Conservation (phyloP, 2,797 vertebrate genomes). For the Microctenopoma steveboyesi region DNA sequence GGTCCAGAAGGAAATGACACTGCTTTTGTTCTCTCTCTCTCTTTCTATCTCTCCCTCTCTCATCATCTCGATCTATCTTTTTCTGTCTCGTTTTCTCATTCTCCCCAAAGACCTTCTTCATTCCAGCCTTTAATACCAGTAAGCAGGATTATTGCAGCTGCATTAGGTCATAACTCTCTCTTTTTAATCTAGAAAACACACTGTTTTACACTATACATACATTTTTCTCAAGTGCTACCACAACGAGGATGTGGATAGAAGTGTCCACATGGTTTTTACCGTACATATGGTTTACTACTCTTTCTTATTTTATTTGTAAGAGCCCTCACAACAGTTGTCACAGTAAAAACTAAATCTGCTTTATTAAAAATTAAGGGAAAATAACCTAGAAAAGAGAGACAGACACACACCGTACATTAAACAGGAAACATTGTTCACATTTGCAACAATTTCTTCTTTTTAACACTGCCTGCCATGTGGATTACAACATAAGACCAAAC, state of each 20-base stretch:
- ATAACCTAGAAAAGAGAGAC: background rate
- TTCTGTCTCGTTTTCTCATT: conserved; percentile 7
- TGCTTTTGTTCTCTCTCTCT: conserved; percentile 34
- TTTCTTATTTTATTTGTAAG: background rate
- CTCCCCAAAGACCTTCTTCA: conserved; percentile 27
- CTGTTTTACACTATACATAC: conserved; percentile 5
- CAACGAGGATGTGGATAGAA: background rate
- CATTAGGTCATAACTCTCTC: conserved; percentile 62
- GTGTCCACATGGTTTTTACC: background rate
- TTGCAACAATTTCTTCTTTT: background rate
- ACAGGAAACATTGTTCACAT: background rate
- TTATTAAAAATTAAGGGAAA: background rate
- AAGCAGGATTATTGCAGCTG: conserved; percentile 72
- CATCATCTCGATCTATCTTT: conserved; percentile 7
- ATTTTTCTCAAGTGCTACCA: conserved; percentile 5
- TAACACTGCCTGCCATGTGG: no score
- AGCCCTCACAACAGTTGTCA: background rate
- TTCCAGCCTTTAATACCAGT: conserved; percentile 66
- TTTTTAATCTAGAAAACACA: conserved; percentile 50
- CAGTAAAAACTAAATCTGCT: background rate
- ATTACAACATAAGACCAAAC: background rate
- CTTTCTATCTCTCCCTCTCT: conserved; percentile 29
- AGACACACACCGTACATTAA: background rate
- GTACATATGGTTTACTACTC: background rate
- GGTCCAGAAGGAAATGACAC: conserved; percentile 53